Conservation (phyloP, 1,140 invertebrate genomes). For the Zophobas atratus region DNA sequence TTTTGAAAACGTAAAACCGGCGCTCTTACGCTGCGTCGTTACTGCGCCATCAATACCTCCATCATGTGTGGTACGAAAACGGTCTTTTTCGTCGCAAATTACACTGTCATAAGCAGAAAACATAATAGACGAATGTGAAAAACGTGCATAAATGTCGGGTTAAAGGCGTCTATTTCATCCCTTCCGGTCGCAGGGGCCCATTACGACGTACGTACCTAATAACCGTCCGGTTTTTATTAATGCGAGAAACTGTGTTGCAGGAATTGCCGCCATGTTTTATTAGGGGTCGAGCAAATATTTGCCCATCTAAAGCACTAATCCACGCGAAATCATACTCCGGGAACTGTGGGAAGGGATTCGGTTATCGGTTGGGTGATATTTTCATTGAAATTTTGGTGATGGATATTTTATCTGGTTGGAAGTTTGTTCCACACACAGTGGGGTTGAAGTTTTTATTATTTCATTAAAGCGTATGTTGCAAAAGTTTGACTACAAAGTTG, state of each 20-base stretch:
- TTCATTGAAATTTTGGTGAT: not conserved
- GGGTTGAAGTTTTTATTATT: too few species aligned
- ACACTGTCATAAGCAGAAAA: constrained; percentile 39
- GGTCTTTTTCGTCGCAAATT: constrained; percentile 33
- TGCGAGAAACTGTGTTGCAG: not conserved
- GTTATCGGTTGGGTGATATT: not conserved
- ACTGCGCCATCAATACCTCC: constrained; percentile 32
- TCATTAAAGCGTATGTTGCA: too few species aligned
- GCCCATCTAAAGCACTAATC: not conserved
- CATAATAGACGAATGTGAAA: constrained; percentile 42
- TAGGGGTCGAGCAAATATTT: constrained; percentile 12
- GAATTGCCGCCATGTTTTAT: constrained; percentile 10
- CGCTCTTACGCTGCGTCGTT: not conserved
- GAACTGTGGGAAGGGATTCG: not conserved
- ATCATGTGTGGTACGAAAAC: constrained; percentile 33
- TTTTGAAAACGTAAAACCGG: constrained; percentile 17
- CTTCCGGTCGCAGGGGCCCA: not conserved
- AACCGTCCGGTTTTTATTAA: constrained; percentile 29
- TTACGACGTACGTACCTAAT: constrained; percentile 10
- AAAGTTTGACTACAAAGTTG: too few species aligned
- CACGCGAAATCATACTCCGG: not conserved
- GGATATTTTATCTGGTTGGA: too few species aligned
- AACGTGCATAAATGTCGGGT: constrained; percentile 36
- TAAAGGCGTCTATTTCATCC: not conserved
- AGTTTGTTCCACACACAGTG: too few species aligned